These are phyloP conservation scores for Nannospalax galili DNA, from an alignment of 2,113 vertebrate species.

Conservation along the genomic window DNA sequence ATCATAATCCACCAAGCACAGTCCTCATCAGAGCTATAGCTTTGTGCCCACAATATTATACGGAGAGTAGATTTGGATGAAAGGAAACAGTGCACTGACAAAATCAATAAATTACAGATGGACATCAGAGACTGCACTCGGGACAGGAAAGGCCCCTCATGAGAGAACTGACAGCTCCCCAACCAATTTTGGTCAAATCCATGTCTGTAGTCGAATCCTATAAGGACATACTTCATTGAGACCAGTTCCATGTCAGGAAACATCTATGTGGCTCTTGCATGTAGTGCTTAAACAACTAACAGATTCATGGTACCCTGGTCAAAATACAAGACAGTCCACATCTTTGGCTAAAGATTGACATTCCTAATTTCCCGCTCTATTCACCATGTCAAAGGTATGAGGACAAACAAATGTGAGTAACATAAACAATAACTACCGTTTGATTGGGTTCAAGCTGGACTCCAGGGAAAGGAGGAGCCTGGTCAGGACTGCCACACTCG, in stretches of 20 bases:
- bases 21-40: neutral
- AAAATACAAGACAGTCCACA: neutral
- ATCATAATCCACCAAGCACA: neutral
- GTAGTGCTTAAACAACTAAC: neutral
- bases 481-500: constrained; percentile 84
- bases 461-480: constrained; percentile 81
- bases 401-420: neutral
- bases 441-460: constrained; percentile 83
- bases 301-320: neutral
- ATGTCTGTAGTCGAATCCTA: neutral
- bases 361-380: neutral
- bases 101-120: neutral
- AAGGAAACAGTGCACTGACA: neutral
- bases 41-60: neutral
- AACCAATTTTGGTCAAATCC: neutral
- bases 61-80: neutral
- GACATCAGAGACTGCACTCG: neutral
- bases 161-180: neutral
- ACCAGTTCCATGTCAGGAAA: neutral
- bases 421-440: neutral
- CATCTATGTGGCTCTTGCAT: neutral
- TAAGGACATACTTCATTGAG: neutral
- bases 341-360: neutral
- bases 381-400: neutral
- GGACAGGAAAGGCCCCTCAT: neutral